Evolutionary conservation across 1,140 invertebrate species (phyloP).

Genomic region (Sweltsa coloradensis): DNA sequence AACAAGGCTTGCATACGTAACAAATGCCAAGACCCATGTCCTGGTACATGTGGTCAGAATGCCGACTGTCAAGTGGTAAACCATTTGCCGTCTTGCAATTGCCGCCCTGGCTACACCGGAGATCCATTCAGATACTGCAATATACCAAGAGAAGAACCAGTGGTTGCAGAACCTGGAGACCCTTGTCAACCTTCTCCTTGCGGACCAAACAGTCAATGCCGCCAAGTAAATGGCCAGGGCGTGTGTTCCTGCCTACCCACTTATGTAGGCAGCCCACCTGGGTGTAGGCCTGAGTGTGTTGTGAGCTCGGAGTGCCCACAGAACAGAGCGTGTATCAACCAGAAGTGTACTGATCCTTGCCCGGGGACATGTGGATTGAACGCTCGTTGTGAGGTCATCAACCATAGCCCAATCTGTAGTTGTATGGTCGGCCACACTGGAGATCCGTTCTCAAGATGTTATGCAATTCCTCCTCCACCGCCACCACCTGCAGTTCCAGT

Average conservation of each 20-base stretch:
- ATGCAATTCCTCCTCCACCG: slow-evolving; percentile 30
- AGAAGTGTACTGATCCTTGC: slow-evolving; percentile 52
- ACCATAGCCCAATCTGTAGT: slow-evolving; percentile 62
- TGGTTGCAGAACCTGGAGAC: slow-evolving; percentile 20
- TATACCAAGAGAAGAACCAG: slow-evolving; percentile 14
- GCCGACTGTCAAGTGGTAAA: slow-evolving; percentile 33
- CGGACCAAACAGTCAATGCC: slow-evolving; percentile 59
- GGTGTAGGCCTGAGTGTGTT: slow-evolving; percentile 61
- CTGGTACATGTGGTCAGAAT: slow-evolving; percentile 31
- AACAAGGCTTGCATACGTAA: slow-evolving; percentile 25
- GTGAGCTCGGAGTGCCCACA: slow-evolving; percentile 50
- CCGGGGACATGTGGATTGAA: slow-evolving; percentile 49
- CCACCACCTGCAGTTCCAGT: slow-evolving; percentile 8
- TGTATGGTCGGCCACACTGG: slow-evolving; percentile 54
- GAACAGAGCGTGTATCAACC: slow-evolving; percentile 45
- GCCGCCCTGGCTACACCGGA: slow-evolving; percentile 33
- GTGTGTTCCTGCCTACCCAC: slow-evolving; percentile 56
- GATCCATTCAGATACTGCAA: slow-evolving; percentile 33
- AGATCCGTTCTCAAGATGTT: slow-evolving; percentile 58
- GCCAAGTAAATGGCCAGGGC: slow-evolving; percentile 47
- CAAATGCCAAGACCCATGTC: slow-evolving; percentile 32
- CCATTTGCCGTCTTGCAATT: slow-evolving; percentile 32
- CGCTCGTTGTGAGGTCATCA: slow-evolving; percentile 44
- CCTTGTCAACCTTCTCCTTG: slow-evolving; percentile 54
- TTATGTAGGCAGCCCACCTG: slow-evolving; percentile 57